Evolutionary conservation across 2,888 invertebrate species (phyloP).

Genomic region (Emesis russula): DNA sequence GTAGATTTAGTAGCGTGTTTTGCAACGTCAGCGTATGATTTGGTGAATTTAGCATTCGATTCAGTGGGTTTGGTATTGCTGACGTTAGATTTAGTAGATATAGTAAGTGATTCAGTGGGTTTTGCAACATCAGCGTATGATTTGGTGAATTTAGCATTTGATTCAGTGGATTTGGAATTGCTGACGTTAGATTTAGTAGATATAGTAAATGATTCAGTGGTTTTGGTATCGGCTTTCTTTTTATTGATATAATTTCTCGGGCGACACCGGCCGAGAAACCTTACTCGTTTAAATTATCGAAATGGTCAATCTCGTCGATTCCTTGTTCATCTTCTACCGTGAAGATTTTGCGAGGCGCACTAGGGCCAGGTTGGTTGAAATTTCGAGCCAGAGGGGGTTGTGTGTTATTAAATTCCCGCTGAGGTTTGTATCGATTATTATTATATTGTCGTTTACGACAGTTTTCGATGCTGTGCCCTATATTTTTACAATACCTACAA

Average conservation of each 20-base stretch:
- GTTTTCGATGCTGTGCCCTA: background rate
- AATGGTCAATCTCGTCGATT: background rate
- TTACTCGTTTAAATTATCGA: constrained; percentile 25
- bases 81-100: no score
- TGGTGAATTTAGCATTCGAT: background rate
- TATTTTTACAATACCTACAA: constrained; percentile 11
- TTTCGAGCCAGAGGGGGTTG: background rate
- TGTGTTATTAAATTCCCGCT: background rate
- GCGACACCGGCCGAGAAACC: constrained; percentile 7
- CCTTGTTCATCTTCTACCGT: background rate
- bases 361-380: background rate
- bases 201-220: constrained; percentile 3
- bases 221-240: constrained; percentile 8
- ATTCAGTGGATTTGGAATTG: background rate
- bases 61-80: background rate
- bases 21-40: no score
- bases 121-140: no score
- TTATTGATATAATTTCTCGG: constrained; percentile 12
- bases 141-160: background rate
- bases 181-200: no score
- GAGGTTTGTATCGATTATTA: background rate
- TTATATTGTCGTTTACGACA: constrained; percentile 18
- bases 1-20: no score
- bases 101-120: background rate
- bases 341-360: background rate